Evolutionary conservation across 1,140 invertebrate species (phyloP), one percentile per base, ranked within the genome.

Genomic region (Chrysomallon squamiferum): DNA sequence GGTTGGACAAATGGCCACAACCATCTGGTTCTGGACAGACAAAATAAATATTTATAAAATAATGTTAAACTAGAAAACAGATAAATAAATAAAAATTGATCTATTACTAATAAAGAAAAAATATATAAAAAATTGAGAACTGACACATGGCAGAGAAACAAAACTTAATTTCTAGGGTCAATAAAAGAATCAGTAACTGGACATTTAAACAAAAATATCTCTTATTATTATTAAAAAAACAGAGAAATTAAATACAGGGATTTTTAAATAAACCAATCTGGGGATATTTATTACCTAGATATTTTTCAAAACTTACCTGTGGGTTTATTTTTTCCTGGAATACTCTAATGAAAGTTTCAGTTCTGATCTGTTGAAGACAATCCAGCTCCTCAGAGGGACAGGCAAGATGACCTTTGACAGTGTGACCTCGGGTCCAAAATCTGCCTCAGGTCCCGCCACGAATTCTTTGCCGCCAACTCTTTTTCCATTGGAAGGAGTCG

Each of bases 1-100:
- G 0, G 90, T 91, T 0, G 95, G 94, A 74, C 92, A 92, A 54
- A 98, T 91, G 32, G 88, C 86, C 1, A 93, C 77, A 35, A 88
- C 87, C 49, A 84, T 64, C 64, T 86, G 84, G 18, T 78, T 66
- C 80, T 84, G 71, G 15, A 33, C 20, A 62, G 11, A 45, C 11
- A 65, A 65, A 22, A 47, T 22, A 60, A 20, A 58, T 27, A 50
- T 38, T 9, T 3, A 27, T 29, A 11, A 33, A 47, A 47, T 20
- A 5, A 62, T 27, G 18, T 20, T 45, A 32, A 18, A 47, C 22
- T 49, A 41, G 22, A 3, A 2, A 49, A 33, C 41, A 49, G 29
- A 50, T 49, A 18, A n/a, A 49, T 43, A 35, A 18, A 47, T 25
- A 3, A 61, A 61, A 47, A 45, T 18, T 30, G n/a, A 9, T 18